Percentiles rank a stretch among this genome's conserved stretches.
Conservation (phyloP, 2,888 invertebrate genomes). For the Chromoteleia sp. region DNA sequence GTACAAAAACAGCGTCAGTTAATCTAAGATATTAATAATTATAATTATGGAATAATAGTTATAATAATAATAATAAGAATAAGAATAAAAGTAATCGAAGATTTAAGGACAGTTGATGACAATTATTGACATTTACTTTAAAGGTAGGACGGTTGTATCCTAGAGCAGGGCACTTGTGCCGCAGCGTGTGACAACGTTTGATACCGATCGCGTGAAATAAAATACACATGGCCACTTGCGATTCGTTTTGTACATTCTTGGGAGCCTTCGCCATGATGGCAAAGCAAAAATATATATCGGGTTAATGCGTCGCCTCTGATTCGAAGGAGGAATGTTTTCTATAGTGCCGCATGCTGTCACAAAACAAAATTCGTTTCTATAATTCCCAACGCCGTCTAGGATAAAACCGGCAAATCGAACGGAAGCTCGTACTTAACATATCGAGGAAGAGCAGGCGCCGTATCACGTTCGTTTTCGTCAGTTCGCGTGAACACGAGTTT, state of each 20-base stretch:
- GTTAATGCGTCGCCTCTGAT: slow-evolving; percentile 46
- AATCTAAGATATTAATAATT: too few species aligned
- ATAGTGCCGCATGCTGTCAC: slow-evolving; percentile 3
- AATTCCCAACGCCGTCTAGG: slow-evolving; percentile 13
- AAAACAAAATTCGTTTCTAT: slow-evolving; percentile 3
- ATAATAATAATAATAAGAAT: too few species aligned
- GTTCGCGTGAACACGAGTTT: slow-evolving; percentile 50
- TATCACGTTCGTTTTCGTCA: slow-evolving; percentile 20
- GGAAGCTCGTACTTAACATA: slow-evolving; percentile 38
- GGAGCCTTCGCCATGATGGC: slow-evolving; percentile 1
- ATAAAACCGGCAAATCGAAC: slow-evolving; percentile 30
- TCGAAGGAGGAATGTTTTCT: slow-evolving; percentile 52
- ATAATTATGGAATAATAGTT: too few species aligned
- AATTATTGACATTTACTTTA: slow-evolving; percentile 9
- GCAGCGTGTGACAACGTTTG: slow-evolving; percentile 4
- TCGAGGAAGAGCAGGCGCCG: slow-evolving; percentile 28
- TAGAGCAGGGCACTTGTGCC: slow-evolving; percentile 14
- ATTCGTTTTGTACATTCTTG: slow-evolving; percentile 43
- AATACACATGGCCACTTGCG: slow-evolving; percentile 28
- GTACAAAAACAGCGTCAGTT: too few species aligned
- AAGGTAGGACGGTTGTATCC: slow-evolving; percentile 39
- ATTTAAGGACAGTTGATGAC: slow-evolving; percentile 24
- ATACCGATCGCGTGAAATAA: slow-evolving; percentile 3
- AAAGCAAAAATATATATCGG: slow-evolving; percentile 45
- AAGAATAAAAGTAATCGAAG: too few species aligned